Evolutionary conservation across 2,113 vertebrate species (phyloP).

Genomic region (Zingel zingel): DNA sequence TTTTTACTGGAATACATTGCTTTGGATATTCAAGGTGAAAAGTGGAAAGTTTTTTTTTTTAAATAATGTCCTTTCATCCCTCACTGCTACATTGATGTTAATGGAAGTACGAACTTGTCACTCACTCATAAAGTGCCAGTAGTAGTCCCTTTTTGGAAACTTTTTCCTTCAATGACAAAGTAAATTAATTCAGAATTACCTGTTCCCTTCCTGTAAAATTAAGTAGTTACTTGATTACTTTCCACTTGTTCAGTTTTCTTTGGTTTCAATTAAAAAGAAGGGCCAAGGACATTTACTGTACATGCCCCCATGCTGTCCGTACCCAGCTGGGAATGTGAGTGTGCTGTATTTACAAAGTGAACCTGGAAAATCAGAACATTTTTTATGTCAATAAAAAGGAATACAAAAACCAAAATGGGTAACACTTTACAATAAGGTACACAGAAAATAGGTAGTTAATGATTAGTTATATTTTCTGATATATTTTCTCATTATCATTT

Average conservation of each 20-base stretch:
- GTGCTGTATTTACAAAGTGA: background rate
- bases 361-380: background rate
- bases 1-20: background rate
- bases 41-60: background rate
- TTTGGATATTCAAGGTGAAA: background rate
- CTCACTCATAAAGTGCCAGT: too few species aligned
- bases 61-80: background rate
- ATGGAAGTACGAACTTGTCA: background rate
- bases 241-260: background rate
- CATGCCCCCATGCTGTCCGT: background rate
- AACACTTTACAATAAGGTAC: too few species aligned
- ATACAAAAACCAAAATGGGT: too few species aligned
- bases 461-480: too few species aligned
- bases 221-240: background rate
- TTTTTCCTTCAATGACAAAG: background rate
- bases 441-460: too few species aligned
- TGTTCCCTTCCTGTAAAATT: background rate
- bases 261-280: background rate
- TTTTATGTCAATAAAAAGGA: too few species aligned
- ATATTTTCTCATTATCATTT: too few species aligned
- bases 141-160: background rate
- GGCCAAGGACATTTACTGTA: background rate
- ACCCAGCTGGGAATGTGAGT: constrained; percentile 1
- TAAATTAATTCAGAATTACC: background rate
- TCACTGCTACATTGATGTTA: background rate